Conservation (phyloP, 1,140 invertebrate genomes). For the Periplaneta americana region DNA sequence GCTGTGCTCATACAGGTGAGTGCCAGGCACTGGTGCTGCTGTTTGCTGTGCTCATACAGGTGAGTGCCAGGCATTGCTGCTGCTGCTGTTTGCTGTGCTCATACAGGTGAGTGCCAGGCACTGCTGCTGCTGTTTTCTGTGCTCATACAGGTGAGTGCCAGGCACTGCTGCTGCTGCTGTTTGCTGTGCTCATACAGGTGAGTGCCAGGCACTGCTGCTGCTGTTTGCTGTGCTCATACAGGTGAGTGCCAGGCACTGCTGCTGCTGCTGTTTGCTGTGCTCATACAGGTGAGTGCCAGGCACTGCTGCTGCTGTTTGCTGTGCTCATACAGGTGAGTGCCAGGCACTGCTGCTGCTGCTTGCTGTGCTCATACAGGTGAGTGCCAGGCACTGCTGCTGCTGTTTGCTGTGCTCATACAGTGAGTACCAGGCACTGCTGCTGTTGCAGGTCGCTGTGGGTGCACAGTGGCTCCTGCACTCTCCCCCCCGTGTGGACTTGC, state of each 20-base stretch:
- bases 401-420: constrained; percentile 86
- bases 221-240: constrained; percentile 87
- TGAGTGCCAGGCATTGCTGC: constrained; percentile 80
- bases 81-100: constrained; percentile 83
- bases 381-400: constrained; percentile 80
- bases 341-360: constrained; percentile 82
- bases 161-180: constrained; percentile 80
- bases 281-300: constrained; percentile 88
- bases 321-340: constrained; percentile 87
- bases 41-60: constrained; percentile 84
- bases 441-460: constrained; percentile 83
- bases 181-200: constrained; percentile 84
- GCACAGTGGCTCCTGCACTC: constrained; percentile 77
- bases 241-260: constrained; percentile 82
- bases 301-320: constrained; percentile 82
- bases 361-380: constrained; percentile 81
- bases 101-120: constrained; percentile 87
- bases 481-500: constrained; percentile 42
- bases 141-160: constrained; percentile 84
- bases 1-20: constrained; percentile 83
- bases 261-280: constrained; percentile 81
- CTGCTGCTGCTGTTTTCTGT: constrained; percentile 84
- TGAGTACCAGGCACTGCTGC: too few relatives aligned
- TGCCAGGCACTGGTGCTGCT: constrained; percentile 83
- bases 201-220: constrained; percentile 80